Conservation (phyloP, 2,888 invertebrate genomes). For the Melipona beecheii region DNA sequence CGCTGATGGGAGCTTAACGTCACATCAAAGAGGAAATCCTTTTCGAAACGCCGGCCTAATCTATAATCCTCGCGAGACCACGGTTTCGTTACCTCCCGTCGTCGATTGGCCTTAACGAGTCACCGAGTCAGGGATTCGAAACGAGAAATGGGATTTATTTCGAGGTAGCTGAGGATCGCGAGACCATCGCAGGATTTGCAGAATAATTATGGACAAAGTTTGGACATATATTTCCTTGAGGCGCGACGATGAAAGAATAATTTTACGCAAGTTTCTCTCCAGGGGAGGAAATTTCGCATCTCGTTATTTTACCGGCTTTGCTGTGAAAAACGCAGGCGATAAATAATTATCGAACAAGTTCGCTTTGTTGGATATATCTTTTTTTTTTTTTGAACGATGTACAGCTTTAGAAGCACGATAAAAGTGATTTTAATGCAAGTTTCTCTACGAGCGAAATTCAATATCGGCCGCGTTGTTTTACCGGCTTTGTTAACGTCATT, state of each 20-base stretch:
- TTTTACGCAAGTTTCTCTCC: too few relatives aligned
- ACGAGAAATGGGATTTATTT: constrained; percentile 5
- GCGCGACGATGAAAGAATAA: neutral
- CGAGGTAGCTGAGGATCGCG: neutral
- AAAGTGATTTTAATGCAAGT: too few relatives aligned
- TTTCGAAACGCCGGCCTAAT: constrained; percentile 3
- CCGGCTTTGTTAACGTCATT: too few relatives aligned
- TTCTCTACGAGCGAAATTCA: too few relatives aligned
- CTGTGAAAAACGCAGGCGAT: too few relatives aligned
- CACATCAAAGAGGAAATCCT: constrained; percentile 60
- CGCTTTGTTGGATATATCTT: too few relatives aligned
- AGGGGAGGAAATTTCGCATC: too few relatives aligned
- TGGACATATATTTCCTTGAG: neutral
- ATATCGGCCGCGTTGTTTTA: too few relatives aligned
- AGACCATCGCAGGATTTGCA: neutral
- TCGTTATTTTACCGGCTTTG: too few relatives aligned
- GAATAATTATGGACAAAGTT: neutral
- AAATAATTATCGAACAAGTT: too few relatives aligned
- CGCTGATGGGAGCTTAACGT: constrained; percentile 23
- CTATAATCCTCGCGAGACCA: constrained; percentile 28
- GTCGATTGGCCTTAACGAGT: constrained; percentile 12
- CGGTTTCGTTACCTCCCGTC: constrained; percentile 10
- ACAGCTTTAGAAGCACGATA: too few relatives aligned
- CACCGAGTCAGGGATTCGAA: neutral
- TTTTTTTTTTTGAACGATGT: too few relatives aligned